Evolutionary conservation across 2,797 vertebrate genomes (phyloP), one percentile per base, ranked within the genome.

Genomic region (Phoxinus dragarum): DNA sequence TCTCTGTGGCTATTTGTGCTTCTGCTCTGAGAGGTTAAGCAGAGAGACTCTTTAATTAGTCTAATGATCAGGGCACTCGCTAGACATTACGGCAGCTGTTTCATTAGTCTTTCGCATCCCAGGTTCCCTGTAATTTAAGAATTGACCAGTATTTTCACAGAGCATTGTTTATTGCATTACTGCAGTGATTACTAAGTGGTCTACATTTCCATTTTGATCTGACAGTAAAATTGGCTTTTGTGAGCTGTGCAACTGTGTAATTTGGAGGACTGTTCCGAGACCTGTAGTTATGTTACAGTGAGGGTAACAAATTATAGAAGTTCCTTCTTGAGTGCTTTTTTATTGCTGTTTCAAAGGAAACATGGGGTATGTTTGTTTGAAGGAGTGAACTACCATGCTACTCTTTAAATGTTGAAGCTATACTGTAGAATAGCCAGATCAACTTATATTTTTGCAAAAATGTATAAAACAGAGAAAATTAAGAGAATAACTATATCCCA

Each of bases 1-100:
- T 77, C 73, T 84, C 31, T 38, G 40, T 59, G 52, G 36, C 80
- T 82, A 82, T 82, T 82, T 84, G 31, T 66, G 64, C 67, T 61
- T 83, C 72, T 44, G 87, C 64, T 75, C 9, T 56, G 17, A 34
- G 52, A 56, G 80, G 79, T 82, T 85, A 78, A 78, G 54, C n/a
- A 42, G 59, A 73, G 34, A 42, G 36, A 79, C 69, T 79, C 73
- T 82, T 80, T 81, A 67, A 82, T 82, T 73, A 34, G 52, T 44
- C 52, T 82, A 73, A 82, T 47, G 80, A 72, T 72, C 36, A 42
- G 34, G 47, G 67, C 40, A 19, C 27, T 54, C 2, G 4, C 40
- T 74, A 74, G 56, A 56, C 68, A 73, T 82, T 59, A 61, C 19
- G 0, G 5, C 27, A 19, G 81, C 71, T 64, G 69, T 82, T 82